Percentiles rank a stretch among this genome's conserved stretches.
phyloP scores from a whole-genome alignment of 1,140 invertebrate species.

The Geopemphigus sp. region DNA sequence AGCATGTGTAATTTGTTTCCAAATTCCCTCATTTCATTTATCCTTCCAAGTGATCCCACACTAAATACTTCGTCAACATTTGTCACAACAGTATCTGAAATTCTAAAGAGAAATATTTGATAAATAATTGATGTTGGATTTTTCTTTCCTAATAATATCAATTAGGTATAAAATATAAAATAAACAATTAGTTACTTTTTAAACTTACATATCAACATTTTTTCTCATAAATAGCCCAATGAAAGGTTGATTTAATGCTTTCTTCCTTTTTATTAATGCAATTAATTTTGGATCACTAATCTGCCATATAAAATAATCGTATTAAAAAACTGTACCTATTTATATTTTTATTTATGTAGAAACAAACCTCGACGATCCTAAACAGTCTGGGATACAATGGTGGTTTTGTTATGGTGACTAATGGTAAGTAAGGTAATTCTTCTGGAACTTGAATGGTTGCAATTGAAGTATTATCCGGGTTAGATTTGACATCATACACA shows the following conservation, averaged over 20 bases:
- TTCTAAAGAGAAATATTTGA: constrained; percentile 28
- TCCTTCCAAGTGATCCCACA: constrained; percentile 96
- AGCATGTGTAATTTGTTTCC: constrained; percentile 88
- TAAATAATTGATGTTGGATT: too few relatives aligned
- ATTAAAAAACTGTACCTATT: not conserved
- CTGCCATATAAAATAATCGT: constrained; percentile 59
- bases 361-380: constrained; percentile 32
- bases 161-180: not conserved
- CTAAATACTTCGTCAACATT: constrained; percentile 80
- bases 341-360: not conserved
- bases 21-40: constrained; percentile 94
- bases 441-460: constrained; percentile 31
- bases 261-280: constrained; percentile 88
- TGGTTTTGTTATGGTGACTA: constrained; percentile 21
- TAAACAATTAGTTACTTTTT: too few relatives aligned
- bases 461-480: constrained; percentile 20
- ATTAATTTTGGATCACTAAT: constrained; percentile 84
- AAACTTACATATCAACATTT: constrained; percentile 71
- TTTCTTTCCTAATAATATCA: too few relatives aligned
- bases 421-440: constrained; percentile 9
- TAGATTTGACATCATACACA: constrained; percentile 1
- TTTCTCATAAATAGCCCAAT: constrained; percentile 96
- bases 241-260: constrained; percentile 94
- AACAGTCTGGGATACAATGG: constrained; percentile 28
- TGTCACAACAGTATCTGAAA: constrained; percentile 34